These are phyloP conservation scores for Acanthiza pusilla DNA, from an alignment of 2,797 vertebrate species.

Conservation along the genomic window DNA sequence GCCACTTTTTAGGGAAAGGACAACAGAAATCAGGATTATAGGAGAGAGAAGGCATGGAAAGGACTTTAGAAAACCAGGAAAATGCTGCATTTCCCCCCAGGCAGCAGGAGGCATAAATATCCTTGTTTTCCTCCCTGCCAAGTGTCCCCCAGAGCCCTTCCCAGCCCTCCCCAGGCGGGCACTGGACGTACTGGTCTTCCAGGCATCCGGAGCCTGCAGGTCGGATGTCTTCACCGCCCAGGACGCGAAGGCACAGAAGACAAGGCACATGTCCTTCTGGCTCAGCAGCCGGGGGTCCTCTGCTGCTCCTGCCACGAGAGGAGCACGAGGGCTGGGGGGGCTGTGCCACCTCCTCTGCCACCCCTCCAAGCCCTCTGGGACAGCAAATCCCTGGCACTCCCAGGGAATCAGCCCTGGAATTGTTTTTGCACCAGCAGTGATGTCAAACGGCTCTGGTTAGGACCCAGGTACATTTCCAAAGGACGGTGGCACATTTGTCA, in stretches of 20 bases:
- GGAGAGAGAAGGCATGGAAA: not conserved
- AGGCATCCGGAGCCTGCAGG: slow-evolving; percentile 86
- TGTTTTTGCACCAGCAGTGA: rapidly evolving
- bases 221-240: slow-evolving; percentile 93
- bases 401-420: not conserved
- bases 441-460: not conserved
- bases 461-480: rapidly evolving
- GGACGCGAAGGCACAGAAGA: slow-evolving; percentile 93
- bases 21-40: rapidly evolving
- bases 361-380: not conserved
- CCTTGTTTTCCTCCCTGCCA: not conserved
- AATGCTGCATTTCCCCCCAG: not conserved
- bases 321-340: rapidly evolving
- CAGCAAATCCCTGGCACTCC: rapidly evolving
- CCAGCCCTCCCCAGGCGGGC: not conserved
- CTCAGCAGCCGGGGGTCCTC: slow-evolving; percentile 33
- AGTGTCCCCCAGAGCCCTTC: rapidly evolving
- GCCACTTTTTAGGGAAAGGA: not conserved
- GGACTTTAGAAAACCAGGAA: not conserved
- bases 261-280: slow-evolving; percentile 92
- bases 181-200: slow-evolving; percentile 87
- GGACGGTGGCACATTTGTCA: rapidly evolving
- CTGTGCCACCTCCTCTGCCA: not conserved
- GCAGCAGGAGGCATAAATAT: not conserved
- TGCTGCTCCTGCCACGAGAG: slow-evolving; percentile 39